Base-by-base conservation (phyloP, 2,797 vertebrate genomes). In the Tachyglossus aculeatus region DNA sequence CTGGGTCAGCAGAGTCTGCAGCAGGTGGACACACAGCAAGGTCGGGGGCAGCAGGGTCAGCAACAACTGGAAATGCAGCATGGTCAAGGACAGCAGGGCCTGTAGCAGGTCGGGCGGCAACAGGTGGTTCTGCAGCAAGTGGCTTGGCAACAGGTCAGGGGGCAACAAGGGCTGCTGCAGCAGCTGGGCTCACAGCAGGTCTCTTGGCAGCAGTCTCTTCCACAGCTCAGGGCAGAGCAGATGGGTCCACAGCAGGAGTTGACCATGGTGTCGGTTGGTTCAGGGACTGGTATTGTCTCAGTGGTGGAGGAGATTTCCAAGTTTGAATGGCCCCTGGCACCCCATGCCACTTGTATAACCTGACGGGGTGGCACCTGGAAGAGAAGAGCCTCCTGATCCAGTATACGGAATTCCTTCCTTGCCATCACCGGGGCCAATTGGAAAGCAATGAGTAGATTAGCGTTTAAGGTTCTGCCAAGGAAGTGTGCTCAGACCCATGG, bases 211-310 rank as follows among this genome's bases (percentile, higher is more conserved):
- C 5, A n/a, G n/a, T n/a, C n/a, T n/a, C n/a, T n/a, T n/a, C 31
- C 40, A 15, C 55, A 73, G 19, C 6, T 32, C 3, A 52, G 32
- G 1, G 4, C 3, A 19, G 43, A 68, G 43, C 45, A 47, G 25
- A 14, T 7, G n/a, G 52, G 22, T 2, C 47, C 50, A 44, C 67
- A 68, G 6, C 57, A 71, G 25, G 74, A 74, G 62, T 4, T 74
- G 53, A 48, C 47, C 79, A 84, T 84, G 64, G 64, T 77, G 73
- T 50, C 2, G 5, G 55, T 43, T 31, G 27, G 9, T 58, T 47
- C 43, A 66, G 39, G n/a, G 33, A 67, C 43, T 45, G 11, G 4
- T 22, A 22, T 5, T 1, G 24, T 69, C 69, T 77, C 0, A 21
- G 39, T 32, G 24, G 25, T 16, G 56, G 34, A 53, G 41, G 16